Evolutionary conservation across 2,888 invertebrate genomes (phyloP).

Genomic region (Cataglyphis livida): DNA sequence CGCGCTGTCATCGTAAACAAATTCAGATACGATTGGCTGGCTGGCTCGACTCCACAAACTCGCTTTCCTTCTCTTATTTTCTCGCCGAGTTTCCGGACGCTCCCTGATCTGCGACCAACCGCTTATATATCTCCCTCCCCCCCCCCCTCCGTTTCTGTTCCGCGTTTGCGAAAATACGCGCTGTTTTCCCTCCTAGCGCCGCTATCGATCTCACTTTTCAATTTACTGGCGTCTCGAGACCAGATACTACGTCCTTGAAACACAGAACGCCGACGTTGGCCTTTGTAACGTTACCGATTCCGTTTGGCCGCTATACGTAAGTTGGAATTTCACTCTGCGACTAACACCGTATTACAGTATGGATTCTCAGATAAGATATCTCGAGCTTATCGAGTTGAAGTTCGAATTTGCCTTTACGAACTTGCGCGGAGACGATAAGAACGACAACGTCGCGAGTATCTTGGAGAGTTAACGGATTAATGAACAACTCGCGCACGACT

Average conservation of each 20-base stretch:
- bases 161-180: slow-evolving; percentile 38
- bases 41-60: slow-evolving; percentile 15
- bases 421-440: background rate
- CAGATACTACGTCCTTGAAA: slow-evolving; percentile 41
- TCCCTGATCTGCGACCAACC: slow-evolving; percentile 18
- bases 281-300: background rate
- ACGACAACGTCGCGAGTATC: background rate
- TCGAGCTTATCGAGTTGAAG: slow-evolving; percentile 33
- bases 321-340: slow-evolving; percentile 9
- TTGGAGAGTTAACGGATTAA: slow-evolving; percentile 37
- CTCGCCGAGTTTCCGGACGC: slow-evolving; percentile 27
- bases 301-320: slow-evolving; percentile 14
- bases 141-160: background rate
- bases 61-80: slow-evolving; percentile 31
- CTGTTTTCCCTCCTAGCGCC: background rate
- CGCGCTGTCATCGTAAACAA: slow-evolving; percentile 52
- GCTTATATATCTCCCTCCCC: background rate
- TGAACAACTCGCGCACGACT: background rate
- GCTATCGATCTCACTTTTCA: slow-evolving; percentile 38
- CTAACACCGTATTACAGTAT: background rate
- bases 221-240: slow-evolving; percentile 34
- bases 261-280: slow-evolving; percentile 14
- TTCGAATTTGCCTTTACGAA: slow-evolving; percentile 7
- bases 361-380: slow-evolving; percentile 6
- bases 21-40: slow-evolving; percentile 50